Conservation (phyloP, 2,888 invertebrate species). For the Polydrusus cervinus region DNA sequence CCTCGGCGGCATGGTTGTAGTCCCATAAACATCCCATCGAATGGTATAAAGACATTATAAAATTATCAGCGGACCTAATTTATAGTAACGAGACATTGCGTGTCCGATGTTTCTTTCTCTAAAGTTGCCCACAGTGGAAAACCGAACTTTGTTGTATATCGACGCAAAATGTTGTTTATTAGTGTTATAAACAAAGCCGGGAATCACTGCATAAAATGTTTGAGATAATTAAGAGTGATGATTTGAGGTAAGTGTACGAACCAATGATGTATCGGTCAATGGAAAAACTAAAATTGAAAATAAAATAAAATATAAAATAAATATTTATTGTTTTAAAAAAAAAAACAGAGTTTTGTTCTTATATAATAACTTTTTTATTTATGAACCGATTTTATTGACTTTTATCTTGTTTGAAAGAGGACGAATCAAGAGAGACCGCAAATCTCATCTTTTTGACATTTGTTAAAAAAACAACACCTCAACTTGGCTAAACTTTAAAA, state of each 20-base stretch:
- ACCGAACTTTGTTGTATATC: slow-evolving; percentile 41
- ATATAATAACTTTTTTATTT: no score
- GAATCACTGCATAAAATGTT: not conserved
- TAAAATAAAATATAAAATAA: no score
- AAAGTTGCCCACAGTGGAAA: slow-evolving; percentile 40
- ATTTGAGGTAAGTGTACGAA: not conserved
- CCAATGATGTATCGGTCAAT: not conserved
- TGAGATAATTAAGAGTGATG: not conserved
- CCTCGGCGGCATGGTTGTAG: slow-evolving; percentile 22
- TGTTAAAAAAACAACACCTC: no score
- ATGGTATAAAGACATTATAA: slow-evolving; percentile 59
- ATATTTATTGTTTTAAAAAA: no score
- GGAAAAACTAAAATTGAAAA: no score
- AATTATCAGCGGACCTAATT: slow-evolving; percentile 58
- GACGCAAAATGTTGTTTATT: slow-evolving; percentile 35
- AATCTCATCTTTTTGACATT: no score
- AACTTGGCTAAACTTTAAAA: no score
- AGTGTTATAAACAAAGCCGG: slow-evolving; percentile 27
- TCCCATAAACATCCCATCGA: slow-evolving; percentile 45
- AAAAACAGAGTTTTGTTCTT: no score
- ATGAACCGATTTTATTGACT: no score
- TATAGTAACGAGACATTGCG: slow-evolving; percentile 59
- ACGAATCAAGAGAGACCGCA: no score
- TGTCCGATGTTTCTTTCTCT: slow-evolving; percentile 42
- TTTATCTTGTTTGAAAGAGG: no score